Evolutionary conservation across 1,140 invertebrate species (phyloP).

Genomic region (Agrypnia vestita): DNA sequence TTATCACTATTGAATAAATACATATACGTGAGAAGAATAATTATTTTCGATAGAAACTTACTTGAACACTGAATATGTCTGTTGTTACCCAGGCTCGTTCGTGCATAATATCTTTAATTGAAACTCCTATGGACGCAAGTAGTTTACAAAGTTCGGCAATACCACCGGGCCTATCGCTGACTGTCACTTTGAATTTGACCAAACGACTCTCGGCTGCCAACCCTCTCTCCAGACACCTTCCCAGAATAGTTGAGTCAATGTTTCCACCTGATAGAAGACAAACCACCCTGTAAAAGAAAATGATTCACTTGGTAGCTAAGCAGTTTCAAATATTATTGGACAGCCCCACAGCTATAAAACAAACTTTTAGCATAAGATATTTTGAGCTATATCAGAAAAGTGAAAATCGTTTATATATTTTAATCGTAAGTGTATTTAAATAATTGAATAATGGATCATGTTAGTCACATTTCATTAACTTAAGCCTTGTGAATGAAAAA

Average conservation of each 20-base stretch:
- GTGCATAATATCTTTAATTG: slow-evolving; percentile 95
- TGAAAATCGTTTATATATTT: too few relatives aligned
- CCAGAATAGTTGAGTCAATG: slow-evolving; percentile 93
- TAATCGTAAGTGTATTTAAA: too few relatives aligned
- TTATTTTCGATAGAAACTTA: slow-evolving; percentile 61
- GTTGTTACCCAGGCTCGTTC: slow-evolving; percentile 92
- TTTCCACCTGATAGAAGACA: slow-evolving; percentile 91
- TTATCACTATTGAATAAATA: too few relatives aligned
- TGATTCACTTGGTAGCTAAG: background rate
- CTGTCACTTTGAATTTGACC: slow-evolving; percentile 89
- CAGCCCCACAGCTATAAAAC: background rate
- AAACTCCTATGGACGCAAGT: slow-evolving; percentile 85
- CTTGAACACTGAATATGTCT: slow-evolving; percentile 89
- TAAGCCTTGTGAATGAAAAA: too few relatives aligned
- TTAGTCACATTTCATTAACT: too few relatives aligned
- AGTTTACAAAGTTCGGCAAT: slow-evolving; percentile 89
- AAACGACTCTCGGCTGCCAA: slow-evolving; percentile 91
- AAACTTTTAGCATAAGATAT: too few relatives aligned
- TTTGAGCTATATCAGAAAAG: too few relatives aligned
- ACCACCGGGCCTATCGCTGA: slow-evolving; percentile 89
- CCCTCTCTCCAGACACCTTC: slow-evolving; percentile 90
- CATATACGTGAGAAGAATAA: too few relatives aligned
- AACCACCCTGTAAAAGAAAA: slow-evolving; percentile 79
- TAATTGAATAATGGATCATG: too few relatives aligned
- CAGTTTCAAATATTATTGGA: too few relatives aligned